Evolutionary conservation across 2,888 invertebrate genomes (phyloP).

Genomic region (Nomada fucata): DNA sequence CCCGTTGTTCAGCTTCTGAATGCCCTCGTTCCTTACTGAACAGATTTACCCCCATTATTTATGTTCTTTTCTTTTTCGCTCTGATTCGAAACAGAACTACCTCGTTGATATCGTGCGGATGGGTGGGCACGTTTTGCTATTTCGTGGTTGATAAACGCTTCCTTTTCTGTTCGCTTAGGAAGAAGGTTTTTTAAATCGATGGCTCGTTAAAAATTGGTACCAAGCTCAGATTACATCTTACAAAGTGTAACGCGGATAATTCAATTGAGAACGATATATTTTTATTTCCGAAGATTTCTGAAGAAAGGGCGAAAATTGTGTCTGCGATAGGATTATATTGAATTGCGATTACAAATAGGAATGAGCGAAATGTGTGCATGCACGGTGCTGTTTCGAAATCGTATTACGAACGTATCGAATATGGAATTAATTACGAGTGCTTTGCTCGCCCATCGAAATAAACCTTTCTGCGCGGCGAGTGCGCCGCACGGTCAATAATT

Average conservation of each 20-base stretch:
- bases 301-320: too few relatives aligned
- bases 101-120: background rate
- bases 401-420: too few relatives aligned
- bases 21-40: background rate
- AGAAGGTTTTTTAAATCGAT: background rate
- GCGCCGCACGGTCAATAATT: background rate
- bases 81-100: background rate
- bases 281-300: too few relatives aligned
- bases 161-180: background rate
- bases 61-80: background rate
- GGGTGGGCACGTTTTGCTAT: background rate
- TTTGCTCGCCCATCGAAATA: background rate
- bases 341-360: too few relatives aligned
- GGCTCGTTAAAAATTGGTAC: too few relatives aligned
- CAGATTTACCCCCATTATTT: background rate
- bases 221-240: too few relatives aligned
- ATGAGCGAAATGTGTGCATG: too few relatives aligned
- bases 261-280: too few relatives aligned
- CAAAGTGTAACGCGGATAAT: too few relatives aligned
- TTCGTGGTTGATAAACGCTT: background rate
- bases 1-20: slow-evolving; percentile 31
- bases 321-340: too few relatives aligned
- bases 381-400: too few relatives aligned
- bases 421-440: too few relatives aligned
- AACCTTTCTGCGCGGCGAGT: background rate